phyloP scores from a whole-genome alignment of 2,113 vertebrate species.

The Chelonoidis abingdonii region DNA sequence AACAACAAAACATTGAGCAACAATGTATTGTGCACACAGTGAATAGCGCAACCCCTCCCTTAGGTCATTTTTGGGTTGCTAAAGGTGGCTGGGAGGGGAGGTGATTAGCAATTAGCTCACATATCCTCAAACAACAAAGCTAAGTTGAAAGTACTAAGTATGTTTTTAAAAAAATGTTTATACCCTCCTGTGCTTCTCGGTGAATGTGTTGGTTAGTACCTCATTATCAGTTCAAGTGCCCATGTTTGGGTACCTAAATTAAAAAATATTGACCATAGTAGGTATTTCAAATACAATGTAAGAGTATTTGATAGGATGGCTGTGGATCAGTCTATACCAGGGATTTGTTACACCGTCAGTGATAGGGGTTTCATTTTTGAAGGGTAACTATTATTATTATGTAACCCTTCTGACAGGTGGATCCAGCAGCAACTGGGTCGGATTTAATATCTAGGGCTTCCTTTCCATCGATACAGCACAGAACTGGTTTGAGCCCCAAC shows the following conservation, averaged over 20 bases:
- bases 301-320: not conserved
- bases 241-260: not conserved
- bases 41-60: not conserved
- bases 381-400: not conserved
- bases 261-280: not conserved
- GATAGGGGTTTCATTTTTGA: not conserved
- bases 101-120: too few relatives aligned
- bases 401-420: too few relatives aligned
- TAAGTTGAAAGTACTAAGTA: not conserved
- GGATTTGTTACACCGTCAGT: accelerated
- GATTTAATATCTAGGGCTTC: too few relatives aligned
- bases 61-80: too few relatives aligned
- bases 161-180: not conserved
- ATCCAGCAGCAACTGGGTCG: too few relatives aligned
- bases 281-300: not conserved
- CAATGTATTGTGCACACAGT: not conserved
- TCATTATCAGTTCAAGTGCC: not conserved
- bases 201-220: not conserved
- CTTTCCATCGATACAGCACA: too few relatives aligned
- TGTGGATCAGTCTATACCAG: not conserved
- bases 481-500: too few relatives aligned
- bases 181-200: not conserved
- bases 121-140: not conserved
- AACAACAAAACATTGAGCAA: not conserved
- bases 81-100: too few relatives aligned